Evolutionary conservation across 2,797 vertebrate genomes (phyloP).

Genomic region (Pachyuromys duprasi): DNA sequence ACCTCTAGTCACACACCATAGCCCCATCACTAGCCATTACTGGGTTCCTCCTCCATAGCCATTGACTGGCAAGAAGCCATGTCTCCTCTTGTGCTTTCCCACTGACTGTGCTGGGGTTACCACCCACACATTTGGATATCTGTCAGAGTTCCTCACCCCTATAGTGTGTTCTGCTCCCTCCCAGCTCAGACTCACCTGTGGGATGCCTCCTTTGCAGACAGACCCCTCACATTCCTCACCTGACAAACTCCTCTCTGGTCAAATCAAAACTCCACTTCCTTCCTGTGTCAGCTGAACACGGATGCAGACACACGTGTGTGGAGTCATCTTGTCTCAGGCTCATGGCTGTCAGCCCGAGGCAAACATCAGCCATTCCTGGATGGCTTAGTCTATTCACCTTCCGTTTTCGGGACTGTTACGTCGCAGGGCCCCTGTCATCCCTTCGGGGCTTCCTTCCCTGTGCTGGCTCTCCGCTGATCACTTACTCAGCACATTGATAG

Average conservation of each 20-base stretch:
- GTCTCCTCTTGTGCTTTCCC: not conserved
- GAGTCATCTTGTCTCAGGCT: not conserved
- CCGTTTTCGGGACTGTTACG: too few species aligned
- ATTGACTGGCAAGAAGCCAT: not conserved
- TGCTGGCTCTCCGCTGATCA: too few species aligned
- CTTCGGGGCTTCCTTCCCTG: not conserved
- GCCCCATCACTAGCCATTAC: not conserved
- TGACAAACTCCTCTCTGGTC: not conserved
- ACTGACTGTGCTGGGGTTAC: accelerated
- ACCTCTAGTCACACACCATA: not conserved
- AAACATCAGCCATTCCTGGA: too few species aligned
- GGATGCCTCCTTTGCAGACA: not conserved
- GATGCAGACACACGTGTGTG: not conserved
- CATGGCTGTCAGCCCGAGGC: not conserved
- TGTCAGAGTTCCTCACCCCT: not conserved
- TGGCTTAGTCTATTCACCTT: not conserved
- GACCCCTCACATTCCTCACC: not conserved
- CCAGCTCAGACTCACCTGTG: not conserved
- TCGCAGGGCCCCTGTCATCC: too few species aligned
- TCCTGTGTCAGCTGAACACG: not conserved
- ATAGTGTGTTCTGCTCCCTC: not conserved
- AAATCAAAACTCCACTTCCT: not conserved
- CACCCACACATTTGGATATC: not conserved
- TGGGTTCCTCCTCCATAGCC: too few species aligned
- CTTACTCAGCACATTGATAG: not conserved